These are phyloP conservation scores for Acrossocheilus wenchowensis DNA, from an alignment of 2,797 vertebrate genomes.

Conservation along the genomic window DNA sequence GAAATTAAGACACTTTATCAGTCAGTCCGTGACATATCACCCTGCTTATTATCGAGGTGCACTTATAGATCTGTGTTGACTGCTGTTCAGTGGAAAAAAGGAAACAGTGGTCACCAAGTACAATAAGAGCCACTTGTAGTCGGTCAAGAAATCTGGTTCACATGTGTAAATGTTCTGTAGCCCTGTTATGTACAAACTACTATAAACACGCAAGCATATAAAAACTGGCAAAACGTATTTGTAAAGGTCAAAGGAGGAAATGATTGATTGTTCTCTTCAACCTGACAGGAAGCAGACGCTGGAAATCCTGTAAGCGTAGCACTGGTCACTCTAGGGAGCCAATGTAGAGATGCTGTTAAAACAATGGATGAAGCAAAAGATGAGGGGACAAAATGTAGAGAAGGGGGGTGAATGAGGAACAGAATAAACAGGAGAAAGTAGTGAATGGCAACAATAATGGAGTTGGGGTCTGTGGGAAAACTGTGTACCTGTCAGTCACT, in stretches of 20 bases:
- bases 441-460: slow-evolving; percentile 1
- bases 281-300: slow-evolving; percentile 75
- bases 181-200: slow-evolving; percentile 11
- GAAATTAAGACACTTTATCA: background rate
- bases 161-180: slow-evolving; percentile 21
- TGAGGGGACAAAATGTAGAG: background rate
- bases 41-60: background rate
- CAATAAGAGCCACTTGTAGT: slow-evolving; percentile 18
- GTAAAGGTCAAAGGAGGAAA: slow-evolving; percentile 43
- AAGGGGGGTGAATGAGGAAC: background rate
- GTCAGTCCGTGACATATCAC: background rate
- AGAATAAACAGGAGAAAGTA: slow-evolving; percentile 12
- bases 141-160: slow-evolving; percentile 13
- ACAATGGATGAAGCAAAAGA: slow-evolving; percentile 44
- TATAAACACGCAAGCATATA: slow-evolving; percentile 25
- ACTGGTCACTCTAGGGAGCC: slow-evolving; percentile 61
- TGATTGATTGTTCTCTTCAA: slow-evolving; percentile 74
- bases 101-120: background rate
- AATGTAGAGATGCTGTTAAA: slow-evolving; percentile 60
- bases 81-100: slow-evolving; percentile 1
- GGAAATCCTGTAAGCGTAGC: slow-evolving; percentile 70
- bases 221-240: slow-evolving; percentile 24
- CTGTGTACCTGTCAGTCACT: background rate
- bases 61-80: background rate
- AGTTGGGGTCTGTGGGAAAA: slow-evolving; percentile 9